Base-by-base conservation (phyloP, 2,888 invertebrate genomes). In the Megamerina dolium region DNA sequence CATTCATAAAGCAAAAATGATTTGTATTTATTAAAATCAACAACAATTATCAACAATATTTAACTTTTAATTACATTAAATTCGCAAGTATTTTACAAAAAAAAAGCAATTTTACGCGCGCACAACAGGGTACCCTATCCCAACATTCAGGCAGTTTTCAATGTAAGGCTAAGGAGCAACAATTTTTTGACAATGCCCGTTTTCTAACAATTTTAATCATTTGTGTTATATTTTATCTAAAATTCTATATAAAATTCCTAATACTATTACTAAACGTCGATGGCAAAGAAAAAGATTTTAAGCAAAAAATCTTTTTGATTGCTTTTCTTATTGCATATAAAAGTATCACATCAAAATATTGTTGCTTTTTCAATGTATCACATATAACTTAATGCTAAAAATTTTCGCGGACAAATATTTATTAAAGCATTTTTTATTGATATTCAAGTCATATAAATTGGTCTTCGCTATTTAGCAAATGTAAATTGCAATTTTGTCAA, bases 71-170 rank as follows among this genome's bases (percentile, higher is more conserved):
- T n/a, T n/a, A n/a, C n/a, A n/a, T n/a, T n/a, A n/a, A n/a, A n/a
- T n/a, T n/a, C n/a, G n/a, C n/a, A n/a, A n/a, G n/a, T n/a, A n/a
- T n/a, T n/a, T n/a, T n/a, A n/a, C n/a, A n/a, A n/a, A n/a, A n/a
- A n/a, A n/a, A n/a, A n/a, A n/a, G n/a, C 54, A 57, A 51, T 38
- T 38, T 27, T 48, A 37, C 45, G 53, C 68, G 72, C 72, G 72
- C 74, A 73, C 74, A 63, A 63, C 87, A 87, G 87, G 87, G 87
- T 88, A 90, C 90, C 90, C 90, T 89, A 90, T 90, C 90, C 90
- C 90, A 90, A 90, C 90, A 90, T 90, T 89, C 90, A 91, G 90
- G 90, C 87, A 85, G 82, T 71, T 69, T 69, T 67, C 67, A 67
- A 64, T 63, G 56, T 53, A n/a, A 57, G 51, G 53, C 50, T 51